Base-by-base conservation (phyloP, 1,140 invertebrate genomes). In the Protaetia brevitarsis region DNA sequence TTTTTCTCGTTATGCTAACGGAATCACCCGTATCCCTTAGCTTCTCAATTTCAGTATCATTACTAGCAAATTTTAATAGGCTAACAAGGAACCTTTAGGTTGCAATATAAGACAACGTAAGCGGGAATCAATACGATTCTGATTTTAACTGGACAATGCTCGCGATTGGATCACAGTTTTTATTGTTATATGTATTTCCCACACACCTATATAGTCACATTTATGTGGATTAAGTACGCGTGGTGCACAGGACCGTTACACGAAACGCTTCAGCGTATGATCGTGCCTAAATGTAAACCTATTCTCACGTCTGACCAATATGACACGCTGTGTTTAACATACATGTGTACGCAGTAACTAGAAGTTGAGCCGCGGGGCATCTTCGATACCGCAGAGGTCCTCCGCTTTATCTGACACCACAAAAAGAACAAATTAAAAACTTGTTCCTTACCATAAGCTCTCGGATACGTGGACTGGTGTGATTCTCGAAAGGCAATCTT, bases 401-500 rank as follows among this genome's bases (percentile, higher is more conserved):
- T 36, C 60, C 29, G 23, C 26, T 51, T 59, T 59, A 59, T 59
- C 57, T 31, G 57, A 59, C 57, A 62, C 29, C 30, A 62, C 29
- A 62, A 62, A 62, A 62, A 36, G 60, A 62, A 36, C 60, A 62
- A 62, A 62, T 62, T 62, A 62, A 62, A 62, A 62, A 62, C 60
- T 62, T 62, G 60, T 62, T 62, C 60, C 19, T 62, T 62, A 36
- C 60, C 60, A 62, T 62, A 62, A 31, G 29, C 29, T 62, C 29
- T 29, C 31, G 60, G 60, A 62, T 62, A 30, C 13, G 31, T 62
- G 29, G 60, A 34, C 13, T 23, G 21, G 60, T 62, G 60, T 62
- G 60, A 62, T 36, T 30, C 60, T 36, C 30, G 60, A 62, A 62
- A 62, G 29, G 60, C 26, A 62, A 36, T 36, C 60, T 62, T 62